A percentile compares a stretch with the other conserved stretches of the same genome.
These are phyloP conservation scores for Thomomys bottae DNA, from an alignment of 2,113 vertebrate genomes.

Conservation along the genomic window DNA sequence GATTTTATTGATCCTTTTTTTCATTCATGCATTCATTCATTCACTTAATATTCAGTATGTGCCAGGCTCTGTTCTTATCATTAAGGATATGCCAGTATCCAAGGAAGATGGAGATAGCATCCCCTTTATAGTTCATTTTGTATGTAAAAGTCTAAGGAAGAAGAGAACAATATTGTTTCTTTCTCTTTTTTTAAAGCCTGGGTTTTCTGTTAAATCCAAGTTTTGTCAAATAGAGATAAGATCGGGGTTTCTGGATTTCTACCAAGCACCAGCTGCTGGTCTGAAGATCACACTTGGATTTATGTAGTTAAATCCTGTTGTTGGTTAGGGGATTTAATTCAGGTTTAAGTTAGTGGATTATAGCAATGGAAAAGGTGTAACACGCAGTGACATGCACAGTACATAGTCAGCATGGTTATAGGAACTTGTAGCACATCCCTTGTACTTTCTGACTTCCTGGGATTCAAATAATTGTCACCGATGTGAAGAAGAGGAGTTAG, in stretches of 20 bases:
- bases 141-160: slow-evolving; percentile 26
- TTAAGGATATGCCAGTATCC: not conserved
- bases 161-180: not conserved
- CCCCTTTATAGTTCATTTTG: not conserved
- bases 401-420: not conserved
- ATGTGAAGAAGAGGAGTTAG: not conserved
- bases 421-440: not conserved
- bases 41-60: not conserved
- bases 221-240: not conserved
- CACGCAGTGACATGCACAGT: not conserved
- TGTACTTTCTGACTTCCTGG: not conserved
- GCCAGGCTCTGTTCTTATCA: not conserved
- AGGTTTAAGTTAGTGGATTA: not conserved
- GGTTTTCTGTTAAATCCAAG: not conserved
- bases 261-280: not conserved
- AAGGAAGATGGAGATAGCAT: not conserved
- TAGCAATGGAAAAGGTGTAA: not conserved
- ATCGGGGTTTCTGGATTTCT: not conserved
- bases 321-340: not conserved
- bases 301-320: not conserved
- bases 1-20: not conserved
- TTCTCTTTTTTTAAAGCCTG: not conserved
- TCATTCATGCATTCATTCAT: not conserved
- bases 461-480: not conserved
- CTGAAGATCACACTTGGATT: not conserved